phyloP scores from a whole-genome alignment of 2,113 vertebrate species.

The Eidolon helvum region DNA sequence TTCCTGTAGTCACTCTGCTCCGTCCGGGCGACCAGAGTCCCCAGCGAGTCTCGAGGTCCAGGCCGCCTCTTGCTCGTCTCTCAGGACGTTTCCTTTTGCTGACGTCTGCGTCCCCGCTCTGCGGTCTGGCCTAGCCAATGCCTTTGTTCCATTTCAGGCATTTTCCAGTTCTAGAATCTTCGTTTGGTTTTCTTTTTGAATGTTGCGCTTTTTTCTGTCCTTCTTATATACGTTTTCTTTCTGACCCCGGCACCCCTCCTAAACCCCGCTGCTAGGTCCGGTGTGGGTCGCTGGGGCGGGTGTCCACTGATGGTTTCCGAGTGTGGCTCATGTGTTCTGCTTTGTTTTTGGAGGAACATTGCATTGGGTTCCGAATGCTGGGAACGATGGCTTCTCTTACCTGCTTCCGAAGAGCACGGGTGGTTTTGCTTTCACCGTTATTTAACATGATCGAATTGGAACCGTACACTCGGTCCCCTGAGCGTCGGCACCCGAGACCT shows the following conservation, averaged over 20 bases:
- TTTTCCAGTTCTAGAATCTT: background rate
- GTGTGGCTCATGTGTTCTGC: background rate
- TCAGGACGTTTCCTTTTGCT: background rate
- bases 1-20: rapidly evolving
- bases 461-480: background rate
- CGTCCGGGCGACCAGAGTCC: background rate
- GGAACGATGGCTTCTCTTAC: background rate
- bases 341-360: background rate
- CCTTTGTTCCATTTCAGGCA: background rate
- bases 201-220: background rate
- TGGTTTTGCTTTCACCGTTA: background rate
- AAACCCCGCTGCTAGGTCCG: too few species aligned
- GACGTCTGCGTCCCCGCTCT: background rate
- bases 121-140: background rate
- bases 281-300: rapidly evolving
- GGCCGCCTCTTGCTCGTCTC: too few species aligned
- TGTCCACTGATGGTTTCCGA: background rate
- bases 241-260: background rate
- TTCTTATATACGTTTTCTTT: background rate
- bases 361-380: background rate
- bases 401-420: background rate
- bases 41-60: background rate
- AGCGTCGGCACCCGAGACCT: background rate
- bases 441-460: background rate
- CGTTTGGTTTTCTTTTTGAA: background rate